Conservation (phyloP, 1,140 invertebrate species). For the Trachymyrmex cornetzi region DNA sequence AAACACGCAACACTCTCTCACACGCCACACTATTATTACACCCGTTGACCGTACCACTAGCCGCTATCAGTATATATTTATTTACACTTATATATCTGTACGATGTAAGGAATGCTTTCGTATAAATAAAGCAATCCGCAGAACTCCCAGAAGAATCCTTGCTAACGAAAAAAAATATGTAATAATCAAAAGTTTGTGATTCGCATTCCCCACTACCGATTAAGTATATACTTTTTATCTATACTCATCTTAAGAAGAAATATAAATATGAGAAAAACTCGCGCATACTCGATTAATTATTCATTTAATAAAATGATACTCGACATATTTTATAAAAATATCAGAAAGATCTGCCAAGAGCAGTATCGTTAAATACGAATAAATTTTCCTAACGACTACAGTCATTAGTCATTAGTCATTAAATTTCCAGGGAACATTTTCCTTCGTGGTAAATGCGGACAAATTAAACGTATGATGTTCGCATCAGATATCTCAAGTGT, state of each 20-base stretch:
- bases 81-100: constrained; percentile 2
- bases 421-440: constrained; percentile 19
- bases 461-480: not conserved
- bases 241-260: not conserved
- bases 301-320: not conserved
- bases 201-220: constrained; percentile 34
- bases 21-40: constrained; percentile 81
- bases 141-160: constrained; percentile 12
- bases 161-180: not conserved
- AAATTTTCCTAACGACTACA: constrained; percentile 13
- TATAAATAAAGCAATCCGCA: constrained; percentile 51
- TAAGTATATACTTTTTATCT: not conserved
- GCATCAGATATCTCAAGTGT: not conserved
- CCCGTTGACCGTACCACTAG: constrained; percentile 55
- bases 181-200: constrained; percentile 14
- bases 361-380: constrained; percentile 29
- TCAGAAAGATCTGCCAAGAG: constrained; percentile 14
- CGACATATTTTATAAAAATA: constrained; percentile 36
- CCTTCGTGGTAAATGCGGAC: not conserved
- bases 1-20: constrained; percentile 82
- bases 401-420: constrained; percentile 17
- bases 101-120: constrained; percentile 6
- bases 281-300: not conserved
- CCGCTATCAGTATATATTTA: constrained; percentile 57
- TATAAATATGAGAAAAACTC: constrained; percentile 30